phyloP scores from a whole-genome alignment of 2,113 vertebrate genomes.

The Sceloporus undulatus region DNA sequence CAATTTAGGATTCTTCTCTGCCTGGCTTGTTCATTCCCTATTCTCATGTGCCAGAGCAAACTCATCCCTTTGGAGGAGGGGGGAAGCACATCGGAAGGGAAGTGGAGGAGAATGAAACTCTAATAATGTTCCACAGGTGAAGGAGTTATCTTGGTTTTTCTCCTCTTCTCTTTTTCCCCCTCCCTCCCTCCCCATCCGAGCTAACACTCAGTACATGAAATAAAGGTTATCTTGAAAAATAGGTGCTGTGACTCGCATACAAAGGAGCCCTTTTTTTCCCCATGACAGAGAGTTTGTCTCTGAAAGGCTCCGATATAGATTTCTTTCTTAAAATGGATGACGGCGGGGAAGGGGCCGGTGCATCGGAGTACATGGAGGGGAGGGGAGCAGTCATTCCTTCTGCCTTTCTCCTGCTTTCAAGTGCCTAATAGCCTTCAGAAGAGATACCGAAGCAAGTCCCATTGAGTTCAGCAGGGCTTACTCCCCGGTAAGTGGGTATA shows the following conservation, averaged over 20 bases:
- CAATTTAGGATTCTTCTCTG: constrained; percentile 44
- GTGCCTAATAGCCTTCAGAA: no score
- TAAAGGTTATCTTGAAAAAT: constrained; percentile 71
- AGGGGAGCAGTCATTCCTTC: not conserved
- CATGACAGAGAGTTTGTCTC: constrained; percentile 56
- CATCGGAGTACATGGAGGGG: constrained; percentile 39
- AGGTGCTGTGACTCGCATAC: constrained; percentile 53
- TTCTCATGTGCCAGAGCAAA: constrained; percentile 57
- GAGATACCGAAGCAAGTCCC: not conserved
- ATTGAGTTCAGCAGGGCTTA: not conserved
- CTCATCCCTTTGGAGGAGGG: constrained; percentile 38
- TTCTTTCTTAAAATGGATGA: constrained; percentile 27
- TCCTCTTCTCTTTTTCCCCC: constrained; percentile 17
- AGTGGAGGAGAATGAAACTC: constrained; percentile 26
- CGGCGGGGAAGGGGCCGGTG: constrained; percentile 39
- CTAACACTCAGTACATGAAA: constrained; percentile 68
- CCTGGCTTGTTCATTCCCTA: constrained; percentile 50
- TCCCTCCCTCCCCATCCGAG: constrained; percentile 42
- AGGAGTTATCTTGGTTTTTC: constrained; percentile 64
- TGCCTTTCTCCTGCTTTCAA: not conserved
- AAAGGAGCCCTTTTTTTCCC: constrained; percentile 57
- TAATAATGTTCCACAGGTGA: constrained; percentile 69
- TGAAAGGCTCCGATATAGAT: constrained; percentile 37
- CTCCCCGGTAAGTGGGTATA: not conserved
- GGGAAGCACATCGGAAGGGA: not conserved